Evolutionary conservation across 2,888 invertebrate genomes (phyloP).

Genomic region (Blastobasis adustella): DNA sequence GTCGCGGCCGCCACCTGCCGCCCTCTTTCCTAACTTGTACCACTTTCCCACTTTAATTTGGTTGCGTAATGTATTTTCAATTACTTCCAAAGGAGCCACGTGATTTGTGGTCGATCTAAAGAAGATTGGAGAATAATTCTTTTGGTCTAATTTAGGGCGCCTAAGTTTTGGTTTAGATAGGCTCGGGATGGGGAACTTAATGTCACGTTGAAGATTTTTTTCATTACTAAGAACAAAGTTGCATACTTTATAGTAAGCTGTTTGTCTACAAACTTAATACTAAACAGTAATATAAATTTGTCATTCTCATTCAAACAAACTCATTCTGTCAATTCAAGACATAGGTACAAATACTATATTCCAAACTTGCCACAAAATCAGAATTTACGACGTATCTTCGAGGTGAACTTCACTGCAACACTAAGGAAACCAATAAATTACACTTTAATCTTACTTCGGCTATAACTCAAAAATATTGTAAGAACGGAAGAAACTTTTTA

Average conservation of each 20-base stretch:
- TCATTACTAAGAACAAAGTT: too few relatives aligned
- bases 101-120: conserved; percentile 66
- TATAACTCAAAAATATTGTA: conserved; percentile 18
- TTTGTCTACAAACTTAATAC: too few relatives aligned
- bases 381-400: not conserved
- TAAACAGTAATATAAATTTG: too few relatives aligned
- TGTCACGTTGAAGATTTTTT: too few relatives aligned
- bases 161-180: conserved; percentile 19
- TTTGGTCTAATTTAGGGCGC: conserved; percentile 58
- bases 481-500: conserved; percentile 18
- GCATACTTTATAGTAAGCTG: too few relatives aligned
- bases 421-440: conserved; percentile 6
- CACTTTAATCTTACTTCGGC: conserved; percentile 11
- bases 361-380: not conserved
- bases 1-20: conserved; percentile 63
- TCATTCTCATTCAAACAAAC: too few relatives aligned
- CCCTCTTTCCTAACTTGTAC: conserved; percentile 66
- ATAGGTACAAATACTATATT: not conserved
- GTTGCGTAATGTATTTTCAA: conserved; percentile 75
- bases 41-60: conserved; percentile 73
- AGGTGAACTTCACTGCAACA: not conserved
- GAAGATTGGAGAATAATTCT: conserved; percentile 62
- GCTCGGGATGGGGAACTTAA: too few relatives aligned
- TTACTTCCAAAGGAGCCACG: conserved; percentile 65
- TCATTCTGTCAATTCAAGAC: not conserved